Evolutionary conservation across 2,888 invertebrate genomes (phyloP), one percentile per base, ranked within the genome.

Genomic region (Nycteola revayana): DNA sequence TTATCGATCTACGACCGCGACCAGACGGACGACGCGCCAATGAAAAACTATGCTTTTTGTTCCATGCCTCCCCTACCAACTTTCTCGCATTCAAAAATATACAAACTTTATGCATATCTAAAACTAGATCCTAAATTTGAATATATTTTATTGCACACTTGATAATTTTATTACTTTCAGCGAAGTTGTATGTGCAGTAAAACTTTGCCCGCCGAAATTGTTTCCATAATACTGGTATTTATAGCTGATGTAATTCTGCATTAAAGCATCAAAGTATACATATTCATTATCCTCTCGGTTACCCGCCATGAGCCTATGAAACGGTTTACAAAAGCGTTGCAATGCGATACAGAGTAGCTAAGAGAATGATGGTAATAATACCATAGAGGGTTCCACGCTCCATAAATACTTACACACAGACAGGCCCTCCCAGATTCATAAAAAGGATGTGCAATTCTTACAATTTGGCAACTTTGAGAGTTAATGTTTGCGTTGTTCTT

Each of bases 1-100:
- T 36, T 78, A 86, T 85, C 77, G 86, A 86, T 83, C 76, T 66
- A 56, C 46, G 48, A 62, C 64, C 51, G 66, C 60, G 55, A 70
- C 78, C 65, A 82, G 83, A 81, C 84, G 66, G 35, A 49, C 41
- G 41, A 61, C 73, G 80, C 75, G 80, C 65, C 76, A 65, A 71
- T 70, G 75, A 78, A 84, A 82, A 83, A 80, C 80, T 79, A 79
- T 75, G 66, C 69, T 76, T 75, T 79, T 77, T 76, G 65, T 65
- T 60, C 52, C 45, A 42, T 45, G 64, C 66, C 58, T 58, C 54
- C 46, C 42, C 52, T 43, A 61, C 50, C 48, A 65, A 63, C 64
- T 67, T 60, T 37, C 52, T 60, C 42, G 48, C 42, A 49, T 63
- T 64, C 57, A 46, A 59, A 41, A 56, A 51, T 51, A 45, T 43